Evolutionary conservation across 2,888 invertebrate genomes (phyloP), one percentile per base, ranked within the genome.

Genomic region (Anoplius nigerrimus): DNA sequence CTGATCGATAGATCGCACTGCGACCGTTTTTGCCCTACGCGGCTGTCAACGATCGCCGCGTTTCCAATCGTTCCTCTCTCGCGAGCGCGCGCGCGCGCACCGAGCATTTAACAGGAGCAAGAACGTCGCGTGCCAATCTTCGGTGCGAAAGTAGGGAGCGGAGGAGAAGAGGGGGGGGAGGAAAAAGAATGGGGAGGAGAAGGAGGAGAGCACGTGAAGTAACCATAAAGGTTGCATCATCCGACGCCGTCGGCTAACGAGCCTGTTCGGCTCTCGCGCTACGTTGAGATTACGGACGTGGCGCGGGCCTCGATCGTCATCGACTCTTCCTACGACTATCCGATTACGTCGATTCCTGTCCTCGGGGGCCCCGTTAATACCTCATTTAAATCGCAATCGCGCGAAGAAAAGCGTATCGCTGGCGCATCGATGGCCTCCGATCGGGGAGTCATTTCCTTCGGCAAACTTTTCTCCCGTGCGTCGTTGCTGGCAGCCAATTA

Each of bases 401-500:
- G 55, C 67, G 60, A 66, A 63, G 46, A 56, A 64, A 63, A 62
- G 61, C 51, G 54, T 15, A 24, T 54, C 15, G 24, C n/a, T 15
- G 21, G 22, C 20, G 11, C 42, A 53, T 53, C 16, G 24, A 61
- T 2, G 2, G 13, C n/a, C 54, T 22, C n/a, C 27, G 54, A 6
- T 54, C 54, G 27, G 52, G 22, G 13, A 5, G 16, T 20, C 20
- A 55, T 27, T 54, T 62, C 27, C 22, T 55, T 62, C 55, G 15
- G 21, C 45, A 20, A 45, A 43, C 43, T 24, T 6, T 34, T 34
- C 34, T 34, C n/a, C 24, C 20, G 11, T 24, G 15, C 75, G 59
- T 62, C 71, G 27, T 66, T n/a, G n/a, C n/a, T n/a, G n/a, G n/a
- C n/a, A n/a, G 70, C 74, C 71, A 72, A 76, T 78, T 76, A 76